A percentile compares a stretch with the other conserved stretches of the same genome.
These are phyloP conservation scores for Colossoma macropomum DNA, from an alignment of 2,113 vertebrate genomes.

Conservation along the genomic window DNA sequence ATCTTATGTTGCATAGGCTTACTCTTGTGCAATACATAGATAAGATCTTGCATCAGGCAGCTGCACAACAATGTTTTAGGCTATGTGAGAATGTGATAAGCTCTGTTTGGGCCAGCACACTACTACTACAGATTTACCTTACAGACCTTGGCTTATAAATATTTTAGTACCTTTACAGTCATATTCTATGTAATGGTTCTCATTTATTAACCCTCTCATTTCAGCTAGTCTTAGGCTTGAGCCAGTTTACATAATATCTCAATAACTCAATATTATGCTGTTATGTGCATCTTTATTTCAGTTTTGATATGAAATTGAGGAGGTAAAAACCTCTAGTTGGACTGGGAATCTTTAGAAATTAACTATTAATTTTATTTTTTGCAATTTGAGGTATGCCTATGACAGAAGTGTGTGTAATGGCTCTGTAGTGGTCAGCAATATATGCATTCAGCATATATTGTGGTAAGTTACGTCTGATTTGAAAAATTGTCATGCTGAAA, in stretches of 20 bases:
- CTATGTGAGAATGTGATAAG: conserved; percentile 23
- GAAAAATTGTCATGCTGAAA: not conserved
- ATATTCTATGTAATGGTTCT: not conserved
- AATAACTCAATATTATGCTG: not conserved
- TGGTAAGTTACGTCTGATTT: not conserved
- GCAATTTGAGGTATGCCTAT: too few species aligned
- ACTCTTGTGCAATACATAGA: conserved; percentile 14
- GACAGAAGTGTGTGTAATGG: too few species aligned
- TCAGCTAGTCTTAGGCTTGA: not conserved
- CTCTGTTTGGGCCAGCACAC: not conserved
- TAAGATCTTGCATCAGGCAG: conserved; percentile 43
- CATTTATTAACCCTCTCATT: not conserved
- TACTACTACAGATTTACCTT: not conserved
- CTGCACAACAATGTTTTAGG: conserved; percentile 15
- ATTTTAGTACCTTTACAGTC: not conserved
- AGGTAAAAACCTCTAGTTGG: too few species aligned
- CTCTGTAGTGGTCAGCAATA: too few species aligned
- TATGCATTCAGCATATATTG: too few species aligned
- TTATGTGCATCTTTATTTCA: not conserved
- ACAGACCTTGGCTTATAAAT: conserved; percentile 1
- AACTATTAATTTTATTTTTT: too few species aligned
- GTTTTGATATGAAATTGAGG: too few species aligned
- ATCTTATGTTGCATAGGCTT: conserved; percentile 16
- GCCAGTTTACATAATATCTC: too few species aligned
- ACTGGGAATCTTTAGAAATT: too few species aligned